phyloP scores from a whole-genome alignment of 1,140 invertebrate species.

The Caerostris darwini region DNA sequence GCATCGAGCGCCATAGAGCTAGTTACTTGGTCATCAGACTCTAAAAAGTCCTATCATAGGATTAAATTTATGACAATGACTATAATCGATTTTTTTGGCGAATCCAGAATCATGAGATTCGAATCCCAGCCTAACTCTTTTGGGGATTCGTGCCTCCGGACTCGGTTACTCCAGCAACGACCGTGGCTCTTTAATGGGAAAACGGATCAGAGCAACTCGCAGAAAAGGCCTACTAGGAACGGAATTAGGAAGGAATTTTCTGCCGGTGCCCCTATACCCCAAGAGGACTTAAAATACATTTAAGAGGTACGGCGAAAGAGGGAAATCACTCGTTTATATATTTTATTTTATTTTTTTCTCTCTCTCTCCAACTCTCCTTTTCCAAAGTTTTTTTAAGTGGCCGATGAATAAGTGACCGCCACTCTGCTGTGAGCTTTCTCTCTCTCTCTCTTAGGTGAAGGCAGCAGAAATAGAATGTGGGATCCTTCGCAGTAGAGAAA shows the following conservation, averaged over 20 bases:
- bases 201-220: neutral
- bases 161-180: neutral
- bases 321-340: neutral
- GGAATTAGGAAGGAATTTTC: constrained; percentile 20
- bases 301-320: neutral
- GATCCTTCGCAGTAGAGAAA: no score
- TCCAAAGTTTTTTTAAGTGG: constrained; percentile 55
- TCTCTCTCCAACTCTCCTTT: neutral
- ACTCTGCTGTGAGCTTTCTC: neutral
- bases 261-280: neutral
- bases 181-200: neutral
- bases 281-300: constrained; percentile 31
- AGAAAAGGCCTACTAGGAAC: neutral
- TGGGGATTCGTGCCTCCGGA: neutral
- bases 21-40: no score
- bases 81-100: neutral
- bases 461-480: constrained; percentile 26
- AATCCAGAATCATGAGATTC: neutral
- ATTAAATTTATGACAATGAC: neutral
- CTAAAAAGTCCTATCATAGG: no score
- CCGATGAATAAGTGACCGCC: constrained; percentile 63
- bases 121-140: neutral
- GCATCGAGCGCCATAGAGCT: no score
- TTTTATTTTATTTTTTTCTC: neutral
- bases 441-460: neutral